Evolutionary conservation across 2,113 vertebrate species (phyloP).

Genomic region (Thamnaconus septentrionalis): DNA sequence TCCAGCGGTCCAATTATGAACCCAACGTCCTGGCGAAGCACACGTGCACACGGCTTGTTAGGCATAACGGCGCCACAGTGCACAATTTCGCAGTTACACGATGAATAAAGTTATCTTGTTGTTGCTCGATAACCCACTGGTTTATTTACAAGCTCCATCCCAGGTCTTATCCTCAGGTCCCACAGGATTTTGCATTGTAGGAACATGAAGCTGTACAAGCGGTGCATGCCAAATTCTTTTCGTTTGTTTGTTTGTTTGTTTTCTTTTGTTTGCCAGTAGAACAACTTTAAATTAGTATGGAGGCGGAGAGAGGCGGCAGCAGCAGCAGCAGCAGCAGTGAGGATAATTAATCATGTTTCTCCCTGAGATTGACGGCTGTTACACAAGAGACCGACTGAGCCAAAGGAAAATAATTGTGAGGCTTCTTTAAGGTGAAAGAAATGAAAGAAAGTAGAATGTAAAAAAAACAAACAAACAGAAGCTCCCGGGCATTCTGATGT

Average conservation of each 20-base stretch:
- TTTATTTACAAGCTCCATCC: too few species aligned
- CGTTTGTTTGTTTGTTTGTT: neutral
- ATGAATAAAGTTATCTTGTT: too few species aligned
- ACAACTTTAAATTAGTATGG: slow-evolving; percentile 2
- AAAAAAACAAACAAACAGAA: neutral
- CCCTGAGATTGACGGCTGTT: slow-evolving; percentile 17
- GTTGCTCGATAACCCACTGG: too few species aligned
- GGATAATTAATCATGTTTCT: slow-evolving; percentile 34
- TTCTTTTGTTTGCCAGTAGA: too few species aligned
- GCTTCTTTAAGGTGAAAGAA: slow-evolving; percentile 1
- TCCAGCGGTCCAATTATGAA: too few species aligned
- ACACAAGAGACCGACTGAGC: slow-evolving; percentile 25
- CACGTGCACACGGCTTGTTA: too few species aligned
- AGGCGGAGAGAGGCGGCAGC: neutral
- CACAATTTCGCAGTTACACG: too few species aligned
- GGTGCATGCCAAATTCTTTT: neutral
- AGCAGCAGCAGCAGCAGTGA: slow-evolving; percentile 2
- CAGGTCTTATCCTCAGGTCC: too few species aligned
- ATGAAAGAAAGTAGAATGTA: neutral
- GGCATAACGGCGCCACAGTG: too few species aligned
- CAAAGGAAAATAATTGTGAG: slow-evolving; percentile 10
- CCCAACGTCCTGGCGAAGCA: too few species aligned
- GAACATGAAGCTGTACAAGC: neutral
- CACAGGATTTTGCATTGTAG: neutral
- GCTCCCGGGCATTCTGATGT: slow-evolving; percentile 13